Base-by-base conservation (phyloP, 2,797 vertebrate genomes). In the Erithacus rubecula region DNA sequence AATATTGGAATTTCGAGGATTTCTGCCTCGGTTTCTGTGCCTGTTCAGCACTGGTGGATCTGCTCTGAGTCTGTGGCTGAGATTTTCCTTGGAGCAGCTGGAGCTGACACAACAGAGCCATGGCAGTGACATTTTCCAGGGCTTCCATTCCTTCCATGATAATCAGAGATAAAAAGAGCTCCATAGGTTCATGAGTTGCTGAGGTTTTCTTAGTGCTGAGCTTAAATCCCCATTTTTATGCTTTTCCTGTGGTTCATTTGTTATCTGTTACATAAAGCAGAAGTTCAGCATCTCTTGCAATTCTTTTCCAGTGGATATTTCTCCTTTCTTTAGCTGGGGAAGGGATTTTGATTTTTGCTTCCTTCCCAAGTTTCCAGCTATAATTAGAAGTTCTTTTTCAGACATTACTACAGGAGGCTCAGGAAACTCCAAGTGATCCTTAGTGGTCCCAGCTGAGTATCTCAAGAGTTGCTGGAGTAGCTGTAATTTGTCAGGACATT, bases 231-330 rank as follows among this genome's bases (percentile, higher is more conserved):
- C 78, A 19, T 55, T 95, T 95, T 94, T 62, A 29, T n/a, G 52
- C 68, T 81, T 78, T 83, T 93, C 71, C 56, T 44, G 49, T 63
- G 70, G 44, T 81, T 72, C 27, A 7, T 51, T 93, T 76, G 78
- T 67, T 82, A 56, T 84, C 81, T 96, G 62, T 77, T 90, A 83
- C 72, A 90, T 9, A 83, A 89, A 96, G 55, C 86, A 94, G 83
- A 77, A 89, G n/a, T 87, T 87, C 64, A 63, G 86, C 43, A 64
- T 64, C 63, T 83, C 51, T 93, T 67, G 87, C 67, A n/a, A 49
- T 67, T 69, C 37, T 87, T 95, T 95, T 95, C 88, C 94, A 44
- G 6, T 72, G 65, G 51, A 65, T 77, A 9, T 70, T 92, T 70
- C 68, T 67, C 32, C 34, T 90, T 81, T 64, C 80, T 69, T 52